Conservation (phyloP, 2,113 vertebrate species). For the Sigmodon hispidus region DNA sequence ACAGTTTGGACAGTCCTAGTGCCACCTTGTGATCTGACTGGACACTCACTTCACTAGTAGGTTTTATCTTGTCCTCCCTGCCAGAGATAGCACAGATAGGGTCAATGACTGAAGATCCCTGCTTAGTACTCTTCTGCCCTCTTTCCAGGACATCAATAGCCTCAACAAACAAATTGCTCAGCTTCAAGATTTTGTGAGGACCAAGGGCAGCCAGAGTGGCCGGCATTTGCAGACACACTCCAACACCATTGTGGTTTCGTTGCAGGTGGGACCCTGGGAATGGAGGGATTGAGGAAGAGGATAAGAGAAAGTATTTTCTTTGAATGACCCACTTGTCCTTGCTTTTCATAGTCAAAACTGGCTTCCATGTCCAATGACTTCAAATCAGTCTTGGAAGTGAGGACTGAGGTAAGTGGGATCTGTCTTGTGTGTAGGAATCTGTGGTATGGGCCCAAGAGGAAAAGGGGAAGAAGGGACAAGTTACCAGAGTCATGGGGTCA, state of each 20-base stretch:
- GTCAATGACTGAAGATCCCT: not conserved
- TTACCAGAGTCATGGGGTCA: not conserved
- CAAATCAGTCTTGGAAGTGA: conserved; percentile 95
- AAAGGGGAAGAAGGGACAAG: not conserved
- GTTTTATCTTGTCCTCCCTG: not conserved
- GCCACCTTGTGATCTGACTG: not conserved
- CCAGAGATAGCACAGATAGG: not conserved
- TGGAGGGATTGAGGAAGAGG: not conserved
- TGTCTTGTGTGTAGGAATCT: not conserved
- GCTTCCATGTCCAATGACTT: conserved; percentile 97
- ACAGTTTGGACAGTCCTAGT: not conserved
- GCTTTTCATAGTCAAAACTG: conserved; percentile 92
- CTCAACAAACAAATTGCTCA: conserved; percentile 96
- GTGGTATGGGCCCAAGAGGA: not conserved
- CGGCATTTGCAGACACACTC: conserved; percentile 95
- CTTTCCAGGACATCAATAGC: conserved; percentile 92
- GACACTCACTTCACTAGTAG: not conserved
- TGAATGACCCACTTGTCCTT: not conserved
- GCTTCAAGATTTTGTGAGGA: conserved; percentile 92
- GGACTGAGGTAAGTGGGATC: conserved; percentile 91
- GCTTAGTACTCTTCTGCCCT: not conserved
- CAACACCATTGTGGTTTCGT: conserved; percentile 95
- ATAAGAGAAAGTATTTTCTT: not conserved
- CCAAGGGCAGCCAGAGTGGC: conserved; percentile 90
- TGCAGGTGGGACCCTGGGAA: conserved; percentile 87